Evolutionary conservation across 2,797 vertebrate species (phyloP).

Genomic region (Spizella passerina): DNA sequence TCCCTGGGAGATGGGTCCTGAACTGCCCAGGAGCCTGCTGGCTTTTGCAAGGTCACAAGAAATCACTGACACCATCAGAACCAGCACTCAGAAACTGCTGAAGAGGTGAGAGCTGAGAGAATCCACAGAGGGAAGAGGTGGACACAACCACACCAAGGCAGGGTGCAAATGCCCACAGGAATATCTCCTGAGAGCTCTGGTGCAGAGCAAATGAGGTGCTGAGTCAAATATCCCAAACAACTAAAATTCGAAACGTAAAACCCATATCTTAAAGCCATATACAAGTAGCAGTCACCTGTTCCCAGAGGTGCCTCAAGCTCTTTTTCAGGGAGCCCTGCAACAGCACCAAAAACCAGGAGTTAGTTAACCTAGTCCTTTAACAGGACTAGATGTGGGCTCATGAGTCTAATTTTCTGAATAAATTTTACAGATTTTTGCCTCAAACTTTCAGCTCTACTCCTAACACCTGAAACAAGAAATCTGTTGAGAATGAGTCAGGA

Average conservation of each 20-base stretch:
- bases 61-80: neutral
- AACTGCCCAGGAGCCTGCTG: neutral
- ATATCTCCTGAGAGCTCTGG: neutral
- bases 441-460: neutral
- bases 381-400: neutral
- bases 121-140: neutral
- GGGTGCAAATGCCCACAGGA: neutral
- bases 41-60: slow-evolving; percentile 13
- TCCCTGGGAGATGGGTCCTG: neutral
- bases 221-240: neutral
- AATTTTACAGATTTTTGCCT: neutral
- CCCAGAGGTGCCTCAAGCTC: neutral
- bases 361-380: neutral
- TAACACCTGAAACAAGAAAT: neutral
- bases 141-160: accelerated
- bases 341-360: neutral
- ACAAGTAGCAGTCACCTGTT: neutral
- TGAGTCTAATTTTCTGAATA: neutral
- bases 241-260: neutral
- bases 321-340: neutral
- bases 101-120: neutral
- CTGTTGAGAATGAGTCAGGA: neutral
- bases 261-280: neutral
- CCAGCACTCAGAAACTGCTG: accelerated
- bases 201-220: accelerated